Evolutionary conservation across 2,113 vertebrate species (phyloP), one percentile per base, ranked within the genome.

Genomic region (Callopanchax toddi): DNA sequence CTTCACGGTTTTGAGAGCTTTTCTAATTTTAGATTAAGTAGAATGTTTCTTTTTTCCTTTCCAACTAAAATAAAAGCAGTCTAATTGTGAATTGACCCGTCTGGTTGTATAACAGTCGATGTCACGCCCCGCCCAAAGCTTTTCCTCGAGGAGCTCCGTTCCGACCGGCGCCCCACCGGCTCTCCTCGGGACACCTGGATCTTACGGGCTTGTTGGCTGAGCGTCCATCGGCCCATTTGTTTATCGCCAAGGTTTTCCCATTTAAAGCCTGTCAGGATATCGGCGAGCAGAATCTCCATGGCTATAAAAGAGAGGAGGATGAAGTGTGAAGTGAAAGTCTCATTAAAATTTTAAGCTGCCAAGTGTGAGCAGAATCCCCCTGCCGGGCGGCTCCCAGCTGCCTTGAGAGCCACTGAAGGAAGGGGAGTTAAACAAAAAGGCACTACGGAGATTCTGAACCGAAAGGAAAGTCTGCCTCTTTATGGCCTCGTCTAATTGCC

Each of bases 321-420:
- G 86, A 90, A 89, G 82, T 90, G 82, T 85, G 82, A 91, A 87
- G 85, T 86, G 87, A 90, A 90, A 89, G 85, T 87, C 87, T 91
- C 88, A 91, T 93, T 90, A 89, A 85, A 89, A 86, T 89, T 87
- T 92, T 91, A 91, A 90, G 89, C 85, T 83, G 82, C 86, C 73
- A 75, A 84, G 89, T 66, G 85, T 79, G 82, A 79, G 62, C 66
- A 79, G 74, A 87, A 89, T 87, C 84, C 88, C 85, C 78, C 79
- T 71, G 71, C 77, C 36, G 68, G 65, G 81, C 66, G 61, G 82
- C 86, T 82, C 59, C 70, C 76, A 61, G 74, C 79, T 80, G 63
- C 89, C 77, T 79, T 45, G 60, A 73, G 82, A 82, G 66, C 71
- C 57, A 75, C 81, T 89, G 83, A 82, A 76, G 76, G 76, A 83